Evolutionary conservation across 2,888 invertebrate genomes (phyloP), one percentile per base, ranked within the genome.

Genomic region (Lepidocyrtinus sp.): DNA sequence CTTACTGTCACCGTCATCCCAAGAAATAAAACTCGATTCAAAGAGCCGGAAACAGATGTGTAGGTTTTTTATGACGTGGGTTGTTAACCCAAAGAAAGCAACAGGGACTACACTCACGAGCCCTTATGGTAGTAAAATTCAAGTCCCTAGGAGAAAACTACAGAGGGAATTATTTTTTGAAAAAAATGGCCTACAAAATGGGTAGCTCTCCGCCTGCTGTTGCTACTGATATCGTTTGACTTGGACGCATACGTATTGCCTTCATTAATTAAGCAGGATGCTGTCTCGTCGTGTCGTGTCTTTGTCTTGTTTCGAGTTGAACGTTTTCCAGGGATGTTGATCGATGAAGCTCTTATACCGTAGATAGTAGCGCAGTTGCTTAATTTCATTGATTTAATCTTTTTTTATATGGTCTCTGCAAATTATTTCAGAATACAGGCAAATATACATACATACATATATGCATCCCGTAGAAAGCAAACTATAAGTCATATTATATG

Each of bases 231-330:
- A 36, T 5, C 36, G 12, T 12, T 9, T 12, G 12, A 12, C 36
- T 36, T n/a, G 17, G 55, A 55, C 55, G 17, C n/a, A 55, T 55
- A 55, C 55, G 55, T 55, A 55, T 55, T 55, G 55, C 55, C 3
- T 17, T 55, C 55, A 55, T 55, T 55, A 55, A 55, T 55, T 55
- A 12, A 55, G 55, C 9, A 55, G n/a, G 55, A 5, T n/a, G n/a
- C n/a, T n/a, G n/a, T n/a, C n/a, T n/a, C n/a, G n/a, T n/a, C n/a
- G n/a, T n/a, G n/a, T n/a, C n/a, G n/a, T n/a, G n/a, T 2, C 55
- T 55, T 55, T 7, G 55, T 7, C 55, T 55, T 55, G 55, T 55
- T 17, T 36, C 5, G 5, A 12, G 5, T 5, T 5, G 36, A 36
- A 36, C 12, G 36, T 36, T 36, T 12, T 36, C 36, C 36, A 36